Percentiles rank a stretch among this genome's conserved stretches.
phyloP scores from a whole-genome alignment of 2,113 vertebrate species.

The Hypomesus transpacificus region DNA sequence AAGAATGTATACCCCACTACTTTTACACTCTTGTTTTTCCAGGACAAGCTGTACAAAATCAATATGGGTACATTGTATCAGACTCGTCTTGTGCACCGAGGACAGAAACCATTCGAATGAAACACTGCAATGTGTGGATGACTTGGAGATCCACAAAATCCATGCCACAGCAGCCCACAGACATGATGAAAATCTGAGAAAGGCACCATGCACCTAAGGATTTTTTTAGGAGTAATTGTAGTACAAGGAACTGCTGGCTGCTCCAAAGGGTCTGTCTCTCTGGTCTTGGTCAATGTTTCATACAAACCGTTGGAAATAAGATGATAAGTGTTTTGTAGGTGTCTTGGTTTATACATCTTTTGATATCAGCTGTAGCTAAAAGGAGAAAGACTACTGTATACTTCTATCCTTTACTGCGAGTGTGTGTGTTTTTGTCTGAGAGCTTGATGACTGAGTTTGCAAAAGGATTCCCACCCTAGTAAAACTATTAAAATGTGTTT shows the following conservation, averaged over 20 bases:
- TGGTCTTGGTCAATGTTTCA: neutral
- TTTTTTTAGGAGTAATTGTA: constrained; percentile 8
- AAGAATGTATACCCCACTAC: no score
- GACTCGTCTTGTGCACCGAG: neutral
- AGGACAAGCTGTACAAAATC: neutral
- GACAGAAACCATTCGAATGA: neutral
- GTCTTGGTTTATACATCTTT: no score
- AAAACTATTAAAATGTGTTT: neutral
- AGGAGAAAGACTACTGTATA: no score
- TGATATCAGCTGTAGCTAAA: no score
- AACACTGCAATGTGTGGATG: neutral
- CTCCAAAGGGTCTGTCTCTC: neutral
- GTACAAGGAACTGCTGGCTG: constrained; percentile 2
- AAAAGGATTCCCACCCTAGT: neutral
- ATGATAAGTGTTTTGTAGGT: no score
- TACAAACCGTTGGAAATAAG: no score
- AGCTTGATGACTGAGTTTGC: neutral
- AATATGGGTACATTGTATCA: neutral
- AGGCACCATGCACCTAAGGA: constrained; percentile 27
- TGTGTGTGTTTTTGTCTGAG: neutral
- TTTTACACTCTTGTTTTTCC: neutral
- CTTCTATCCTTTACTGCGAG: no score
- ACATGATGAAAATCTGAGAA: neutral
- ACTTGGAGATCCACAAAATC: neutral
- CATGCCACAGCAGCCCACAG: neutral